Conservation (phyloP, 2,113 vertebrate species). For the Seriola quinqueradiata region DNA sequence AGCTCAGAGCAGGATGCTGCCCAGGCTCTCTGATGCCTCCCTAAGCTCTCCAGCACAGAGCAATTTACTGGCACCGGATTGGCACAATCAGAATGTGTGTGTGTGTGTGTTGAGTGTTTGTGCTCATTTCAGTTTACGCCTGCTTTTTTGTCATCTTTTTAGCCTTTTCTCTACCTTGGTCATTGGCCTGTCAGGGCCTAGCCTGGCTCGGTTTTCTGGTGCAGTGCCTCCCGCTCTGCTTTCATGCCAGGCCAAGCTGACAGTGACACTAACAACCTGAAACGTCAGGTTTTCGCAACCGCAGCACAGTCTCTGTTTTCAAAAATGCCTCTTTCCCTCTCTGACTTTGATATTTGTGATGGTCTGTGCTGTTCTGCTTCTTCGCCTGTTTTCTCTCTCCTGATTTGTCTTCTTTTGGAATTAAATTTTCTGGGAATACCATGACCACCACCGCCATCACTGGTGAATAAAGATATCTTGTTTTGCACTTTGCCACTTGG, state of each 20-base stretch:
- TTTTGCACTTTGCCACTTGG: conserved; percentile 45
- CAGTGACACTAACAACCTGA: conserved; percentile 46
- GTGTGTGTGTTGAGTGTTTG: conserved; percentile 34
- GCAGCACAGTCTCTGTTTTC: conserved; percentile 6
- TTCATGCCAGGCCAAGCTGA: conserved; percentile 63
- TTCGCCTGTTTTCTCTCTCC: neutral
- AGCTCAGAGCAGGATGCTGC: conserved; percentile 70
- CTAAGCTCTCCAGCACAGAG: conserved; percentile 75
- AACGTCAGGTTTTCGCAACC: conserved; percentile 42
- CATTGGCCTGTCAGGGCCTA: conserved; percentile 37
- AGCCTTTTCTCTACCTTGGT: conserved; percentile 32
- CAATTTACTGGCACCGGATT: conserved; percentile 66
- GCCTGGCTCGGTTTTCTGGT: conserved; percentile 12
- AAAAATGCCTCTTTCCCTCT: neutral
- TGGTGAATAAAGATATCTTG: conserved; percentile 20
- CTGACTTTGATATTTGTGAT: neutral
- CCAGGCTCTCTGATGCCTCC: conserved; percentile 71
- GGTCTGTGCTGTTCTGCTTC: neutral
- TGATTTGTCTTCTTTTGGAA: neutral
- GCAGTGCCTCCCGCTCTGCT: conserved; percentile 6
- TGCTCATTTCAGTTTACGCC: conserved; percentile 52
- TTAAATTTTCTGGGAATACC: conserved; percentile 12
- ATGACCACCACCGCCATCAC: neutral
- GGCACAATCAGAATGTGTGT: conserved; percentile 54
- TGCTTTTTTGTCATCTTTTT: conserved; percentile 40